A percentile compares a stretch with the other conserved stretches of the same genome.
phyloP scores from a whole-genome alignment of 2,888 invertebrate species.

The Halictus ligatus region DNA sequence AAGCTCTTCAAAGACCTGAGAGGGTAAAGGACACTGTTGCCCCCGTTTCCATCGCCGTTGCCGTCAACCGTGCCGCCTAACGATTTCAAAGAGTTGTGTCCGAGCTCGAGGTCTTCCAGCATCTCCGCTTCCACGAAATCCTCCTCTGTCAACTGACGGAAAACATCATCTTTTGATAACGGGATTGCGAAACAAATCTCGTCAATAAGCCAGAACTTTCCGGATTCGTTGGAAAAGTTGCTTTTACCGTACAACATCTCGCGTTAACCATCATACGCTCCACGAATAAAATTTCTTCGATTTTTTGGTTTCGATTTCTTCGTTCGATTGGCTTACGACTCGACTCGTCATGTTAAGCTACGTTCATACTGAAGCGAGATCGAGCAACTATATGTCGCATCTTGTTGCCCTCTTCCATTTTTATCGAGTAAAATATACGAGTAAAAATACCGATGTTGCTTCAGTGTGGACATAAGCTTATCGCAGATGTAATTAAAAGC shows the following conservation, averaged over 20 bases:
- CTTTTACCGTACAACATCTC: background rate
- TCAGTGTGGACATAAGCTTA: no score
- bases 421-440: no score
- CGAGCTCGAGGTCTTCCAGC: slow-evolving; percentile 89
- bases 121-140: slow-evolving; percentile 91
- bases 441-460: no score
- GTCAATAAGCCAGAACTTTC: background rate
- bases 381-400: no score
- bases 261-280: background rate
- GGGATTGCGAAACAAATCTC: background rate
- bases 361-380: background rate
- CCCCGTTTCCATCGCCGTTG: slow-evolving; percentile 74
- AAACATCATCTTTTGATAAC: slow-evolving; percentile 18
- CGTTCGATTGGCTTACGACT: background rate
- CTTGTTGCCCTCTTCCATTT: no score
- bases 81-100: slow-evolving; percentile 89
- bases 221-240: background rate
- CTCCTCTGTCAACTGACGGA: slow-evolving; percentile 88
- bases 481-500: no score
- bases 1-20: slow-evolving; percentile 88
- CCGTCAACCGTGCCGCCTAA: slow-evolving; percentile 82
- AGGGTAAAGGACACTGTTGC: slow-evolving; percentile 89
- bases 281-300: background rate
- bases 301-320: background rate
- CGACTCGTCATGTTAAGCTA: no score